These are phyloP conservation scores for Lacerta viridis DNA, from an alignment of 2,797 vertebrate genomes.

Conservation along the genomic window DNA sequence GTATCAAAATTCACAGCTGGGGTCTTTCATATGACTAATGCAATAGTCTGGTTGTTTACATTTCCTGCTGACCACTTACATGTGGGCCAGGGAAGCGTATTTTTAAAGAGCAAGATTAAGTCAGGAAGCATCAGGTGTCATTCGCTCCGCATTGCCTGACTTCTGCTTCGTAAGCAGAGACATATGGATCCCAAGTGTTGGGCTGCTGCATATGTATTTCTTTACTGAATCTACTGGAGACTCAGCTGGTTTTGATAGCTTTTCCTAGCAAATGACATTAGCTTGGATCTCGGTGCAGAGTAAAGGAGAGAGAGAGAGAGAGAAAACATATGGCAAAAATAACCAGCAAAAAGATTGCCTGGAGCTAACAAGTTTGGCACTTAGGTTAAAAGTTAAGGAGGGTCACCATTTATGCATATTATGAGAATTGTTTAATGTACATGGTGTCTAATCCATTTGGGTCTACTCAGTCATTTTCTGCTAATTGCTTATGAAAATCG, in stretches of 20 bases:
- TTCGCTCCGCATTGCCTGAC: conserved; percentile 33
- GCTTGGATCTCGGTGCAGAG: neutral
- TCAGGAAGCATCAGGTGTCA: conserved; percentile 47
- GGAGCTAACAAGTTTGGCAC: conserved; percentile 32
- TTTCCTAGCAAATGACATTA: conserved; percentile 20
- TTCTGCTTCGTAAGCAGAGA: conserved; percentile 25
- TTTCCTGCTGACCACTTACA: conserved; percentile 49
- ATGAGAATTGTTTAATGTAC: neutral
- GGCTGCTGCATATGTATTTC: conserved; percentile 22
- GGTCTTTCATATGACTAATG: conserved; percentile 40
- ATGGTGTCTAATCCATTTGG: neutral
- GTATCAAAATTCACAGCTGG: conserved; percentile 28
- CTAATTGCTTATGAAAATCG: conserved; percentile 35
- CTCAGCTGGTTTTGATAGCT: neutral
- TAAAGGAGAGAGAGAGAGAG: conserved; percentile 7
- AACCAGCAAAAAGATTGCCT: neutral
- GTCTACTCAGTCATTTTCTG: conserved; percentile 11
- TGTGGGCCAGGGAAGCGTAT: conserved; percentile 15
- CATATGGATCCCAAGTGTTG: neutral
- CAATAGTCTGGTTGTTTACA: conserved; percentile 39
- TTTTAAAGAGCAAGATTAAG: conserved; percentile 35
- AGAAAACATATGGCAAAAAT: neutral
- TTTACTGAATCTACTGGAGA: conserved; percentile 35
- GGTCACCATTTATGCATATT: neutral
- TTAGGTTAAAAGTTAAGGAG: conserved; percentile 43